phyloP scores from a whole-genome alignment of 1,140 invertebrate species.

The Potamilus streckersoni region DNA sequence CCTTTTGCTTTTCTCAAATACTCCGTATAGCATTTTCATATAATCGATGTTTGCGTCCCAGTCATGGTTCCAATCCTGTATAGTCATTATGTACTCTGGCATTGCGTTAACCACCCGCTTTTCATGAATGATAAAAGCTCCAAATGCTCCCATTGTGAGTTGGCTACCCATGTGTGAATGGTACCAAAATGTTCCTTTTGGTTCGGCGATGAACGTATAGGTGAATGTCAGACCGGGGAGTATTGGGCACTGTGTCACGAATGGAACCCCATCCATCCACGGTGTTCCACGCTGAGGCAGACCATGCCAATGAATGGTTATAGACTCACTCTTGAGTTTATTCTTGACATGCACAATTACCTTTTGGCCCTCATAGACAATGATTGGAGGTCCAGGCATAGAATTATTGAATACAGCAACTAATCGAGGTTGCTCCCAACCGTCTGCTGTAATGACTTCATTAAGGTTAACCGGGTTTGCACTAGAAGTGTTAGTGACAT shows the following conservation, averaged over 20 bases:
- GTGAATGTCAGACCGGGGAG: slow-evolving; percentile 84
- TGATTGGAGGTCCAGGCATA: slow-evolving; percentile 57
- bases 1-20: neutral
- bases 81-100: slow-evolving; percentile 37
- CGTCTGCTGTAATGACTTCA: slow-evolving; percentile 41
- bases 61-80: slow-evolving; percentile 55
- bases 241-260: slow-evolving; percentile 93
- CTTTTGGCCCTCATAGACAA: slow-evolving; percentile 85
- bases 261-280: slow-evolving; percentile 91
- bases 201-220: slow-evolving; percentile 69
- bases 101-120: slow-evolving; percentile 9
- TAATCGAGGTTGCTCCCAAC: slow-evolving; percentile 24
- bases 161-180: slow-evolving; percentile 38
- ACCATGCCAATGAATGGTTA: slow-evolving; percentile 89
- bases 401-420: slow-evolving; percentile 36
- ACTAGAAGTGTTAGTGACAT: neutral
- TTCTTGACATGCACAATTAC: slow-evolving; percentile 89
- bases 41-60: slow-evolving; percentile 19
- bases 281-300: slow-evolving; percentile 83
- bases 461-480: slow-evolving; percentile 17
- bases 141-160: slow-evolving; percentile 32
- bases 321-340: slow-evolving; percentile 81
- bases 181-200: slow-evolving; percentile 41
- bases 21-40: neutral
- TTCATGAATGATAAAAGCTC: slow-evolving; percentile 39